Evolutionary conservation across 2,888 invertebrate species (phyloP), one percentile per base, ranked within the genome.

Genomic region (Scaptomyza reducta): DNA sequence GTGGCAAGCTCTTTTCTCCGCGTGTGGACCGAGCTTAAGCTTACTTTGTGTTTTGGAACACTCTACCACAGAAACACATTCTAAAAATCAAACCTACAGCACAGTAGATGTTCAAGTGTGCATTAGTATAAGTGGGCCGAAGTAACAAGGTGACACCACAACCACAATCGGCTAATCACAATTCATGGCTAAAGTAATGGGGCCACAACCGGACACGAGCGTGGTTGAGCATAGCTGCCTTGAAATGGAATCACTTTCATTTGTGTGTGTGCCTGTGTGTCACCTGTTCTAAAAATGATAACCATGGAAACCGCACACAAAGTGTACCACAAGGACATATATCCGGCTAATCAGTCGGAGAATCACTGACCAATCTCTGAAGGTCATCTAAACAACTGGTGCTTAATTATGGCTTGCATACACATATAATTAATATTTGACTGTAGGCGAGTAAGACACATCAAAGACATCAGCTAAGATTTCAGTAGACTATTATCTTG

Each of bases 211-310:
- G 14, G 53, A 45, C 55, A 56, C 29, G 59, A 40, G 61, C 73
- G 74, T 55, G 61, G 63, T 55, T 63, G 54, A 51, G 61, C 40
- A 50, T 56, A 9, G 66, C 51, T 57, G 54, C 70, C 68, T 67
- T 65, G 51, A 61, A 53, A 53, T 56, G 64, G 56, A 51, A 68
- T 76, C 76, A 85, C 70, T 71, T 16, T 1, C 11, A 31, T 9
- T 0, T 4, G 40, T 10, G 3, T 16, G 4, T 40, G 16, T 78
- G 66, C 1, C 27, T 50, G 40, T 42, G 56, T 16, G 51, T 53
- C 38, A 46, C 9, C 42, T 16, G 61, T 25, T 31, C 46, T 41
- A 38, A 16, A 50, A 18, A 53, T 49, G 18, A 11, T 25, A 47
- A 3, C 60, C 62, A 68, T 66, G 60, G 60, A 58, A 38, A 56